Evolutionary conservation across 2,797 vertebrate genomes (phyloP), one percentile per base, ranked within the genome.

Genomic region (Crypturellus tataupa): DNA sequence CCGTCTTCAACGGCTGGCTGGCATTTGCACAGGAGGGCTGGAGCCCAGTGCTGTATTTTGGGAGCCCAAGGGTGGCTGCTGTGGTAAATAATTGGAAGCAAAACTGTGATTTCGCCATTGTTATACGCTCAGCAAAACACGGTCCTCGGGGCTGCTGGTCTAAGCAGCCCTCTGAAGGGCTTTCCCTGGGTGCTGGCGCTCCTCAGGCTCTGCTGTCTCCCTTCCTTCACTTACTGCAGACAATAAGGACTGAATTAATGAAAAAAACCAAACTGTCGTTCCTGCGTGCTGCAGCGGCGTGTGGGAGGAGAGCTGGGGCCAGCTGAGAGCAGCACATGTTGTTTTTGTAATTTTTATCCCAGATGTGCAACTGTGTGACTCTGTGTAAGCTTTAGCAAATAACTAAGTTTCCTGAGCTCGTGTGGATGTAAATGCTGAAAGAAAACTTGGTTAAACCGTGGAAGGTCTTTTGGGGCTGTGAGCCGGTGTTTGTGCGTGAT

Each of bases 371-470:
- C 20, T 21, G 6, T 8, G 9, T 20, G 49, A 33, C 20, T 64
- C 68, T 16, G 1, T 0, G 0, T 12, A 33, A 47, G 35, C 29
- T 68, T 60, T 56, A 49, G 53, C 3, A 2, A 2, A 3, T 6
- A 13, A 33, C 21, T 8, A 8, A 8, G 18, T 23, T 60, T 42
- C 39, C 23, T 20, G 11, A 31, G 5, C n/a, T 17, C 7, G 5
- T 0, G 0, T 15, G 33, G 19, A 35, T 40, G 55, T 49, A 79
- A 76, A 51, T 7, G 4, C 19, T n/a, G 58, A 46, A 76, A 29
- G 53, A 13, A 53, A 53, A 29, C 20, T 69, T 14, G 19, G 21
- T 31, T 24, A 1, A 3, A 25, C 17, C 0, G 0, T 24, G 42
- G n/a, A 1, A 25, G 27, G 51, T 6, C 20, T 11, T 20, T 33